Evolutionary conservation across 2,113 vertebrate species (phyloP).

Genomic region (Chelonoidis abingdonii): DNA sequence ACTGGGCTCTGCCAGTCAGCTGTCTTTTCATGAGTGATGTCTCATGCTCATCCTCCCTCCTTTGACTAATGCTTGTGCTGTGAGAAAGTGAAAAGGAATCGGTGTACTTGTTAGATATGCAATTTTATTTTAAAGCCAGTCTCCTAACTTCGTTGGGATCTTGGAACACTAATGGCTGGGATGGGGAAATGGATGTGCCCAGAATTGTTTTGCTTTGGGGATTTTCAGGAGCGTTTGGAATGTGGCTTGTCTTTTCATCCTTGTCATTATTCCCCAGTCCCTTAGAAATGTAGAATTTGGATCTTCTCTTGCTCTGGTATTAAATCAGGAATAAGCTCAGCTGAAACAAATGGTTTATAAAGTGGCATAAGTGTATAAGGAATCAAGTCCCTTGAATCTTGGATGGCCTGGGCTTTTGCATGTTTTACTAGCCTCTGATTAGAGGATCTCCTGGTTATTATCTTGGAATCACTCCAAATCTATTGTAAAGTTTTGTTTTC

Average conservation of each 20-base stretch:
- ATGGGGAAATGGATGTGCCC: neutral
- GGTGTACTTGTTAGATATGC: neutral
- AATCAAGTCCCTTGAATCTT: neutral
- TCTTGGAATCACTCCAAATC: neutral
- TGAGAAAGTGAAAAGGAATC: neutral
- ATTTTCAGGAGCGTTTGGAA: neutral
- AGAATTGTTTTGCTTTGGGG: neutral
- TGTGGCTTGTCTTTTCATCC: neutral
- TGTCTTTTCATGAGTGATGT: neutral
- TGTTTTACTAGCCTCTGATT: neutral
- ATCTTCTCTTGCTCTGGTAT: neutral
- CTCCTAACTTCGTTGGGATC: neutral
- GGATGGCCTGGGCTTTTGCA: neutral
- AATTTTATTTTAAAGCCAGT: neutral
- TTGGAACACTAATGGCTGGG: neutral
- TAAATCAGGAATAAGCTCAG: neutral
- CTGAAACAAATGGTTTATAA: neutral
- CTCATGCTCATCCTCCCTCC: neutral
- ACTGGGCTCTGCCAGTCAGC: neutral
- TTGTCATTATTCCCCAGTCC: neutral
- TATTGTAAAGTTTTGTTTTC: neutral
- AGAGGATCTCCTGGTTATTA: neutral
- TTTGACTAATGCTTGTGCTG: fast-evolving
- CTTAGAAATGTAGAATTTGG: neutral
- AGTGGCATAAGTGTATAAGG: neutral